A percentile compares a stretch with the other conserved stretches of the same genome.
Evolutionary conservation across 2,113 vertebrate genomes (phyloP).

Genomic region (Sceloporus undulatus): DNA sequence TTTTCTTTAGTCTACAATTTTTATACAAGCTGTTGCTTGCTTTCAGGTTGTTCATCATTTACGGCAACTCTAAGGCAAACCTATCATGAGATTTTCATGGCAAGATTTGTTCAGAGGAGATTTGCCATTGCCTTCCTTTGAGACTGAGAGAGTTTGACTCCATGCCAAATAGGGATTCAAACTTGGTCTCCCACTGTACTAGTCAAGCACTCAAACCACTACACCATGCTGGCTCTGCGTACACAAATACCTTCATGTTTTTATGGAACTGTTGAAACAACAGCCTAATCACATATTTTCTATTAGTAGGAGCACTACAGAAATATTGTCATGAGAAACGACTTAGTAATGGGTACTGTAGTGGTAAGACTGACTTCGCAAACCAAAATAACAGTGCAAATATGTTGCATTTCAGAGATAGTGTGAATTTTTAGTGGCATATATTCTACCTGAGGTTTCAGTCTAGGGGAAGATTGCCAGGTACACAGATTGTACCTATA

Average conservation of each 20-base stretch:
- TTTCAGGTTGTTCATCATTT: too few species aligned
- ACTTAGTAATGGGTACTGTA: background rate
- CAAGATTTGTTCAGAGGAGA: too few species aligned
- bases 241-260: background rate
- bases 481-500: background rate
- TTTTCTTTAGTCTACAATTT: slow-evolving; percentile 64
- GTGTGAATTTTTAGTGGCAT: background rate
- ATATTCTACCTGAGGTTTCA: background rate
- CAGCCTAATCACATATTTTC: background rate
- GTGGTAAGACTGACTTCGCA: background rate
- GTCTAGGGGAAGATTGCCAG: background rate
- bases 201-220: too few species aligned
- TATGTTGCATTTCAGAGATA: background rate
- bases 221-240: too few species aligned
- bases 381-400: background rate
- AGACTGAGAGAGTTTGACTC: too few species aligned
- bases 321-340: background rate
- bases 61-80: too few species aligned
- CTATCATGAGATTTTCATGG: too few species aligned
- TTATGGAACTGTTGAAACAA: background rate
- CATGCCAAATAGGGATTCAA: too few species aligned
- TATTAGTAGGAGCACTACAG: background rate
- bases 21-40: background rate
- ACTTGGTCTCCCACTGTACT: too few species aligned
- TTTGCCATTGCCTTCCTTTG: too few species aligned